A percentile compares a stretch with the other conserved stretches of the same genome.
Conservation (phyloP, 2,113 vertebrate genomes). For the Geothlypis trichas region DNA sequence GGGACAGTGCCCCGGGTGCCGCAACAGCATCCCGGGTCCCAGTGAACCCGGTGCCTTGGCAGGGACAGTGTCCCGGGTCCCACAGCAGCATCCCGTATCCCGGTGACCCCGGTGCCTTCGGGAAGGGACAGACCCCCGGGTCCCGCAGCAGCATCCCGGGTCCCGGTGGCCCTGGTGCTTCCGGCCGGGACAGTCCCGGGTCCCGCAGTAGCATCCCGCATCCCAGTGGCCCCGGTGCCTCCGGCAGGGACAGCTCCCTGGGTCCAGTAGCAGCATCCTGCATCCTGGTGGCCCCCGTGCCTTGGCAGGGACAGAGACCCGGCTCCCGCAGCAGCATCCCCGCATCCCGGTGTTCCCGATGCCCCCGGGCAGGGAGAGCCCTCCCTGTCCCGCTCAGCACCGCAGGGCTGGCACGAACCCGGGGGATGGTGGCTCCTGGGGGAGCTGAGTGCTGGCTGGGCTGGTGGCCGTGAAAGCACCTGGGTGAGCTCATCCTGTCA, state of each 20-base stretch:
- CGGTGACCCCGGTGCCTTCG: too few relatives aligned
- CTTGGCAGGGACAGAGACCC: neutral
- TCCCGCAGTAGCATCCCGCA: too few relatives aligned
- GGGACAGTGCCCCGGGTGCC: rapidly evolving
- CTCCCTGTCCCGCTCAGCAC: rapidly evolving
- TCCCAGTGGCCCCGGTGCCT: too few relatives aligned
- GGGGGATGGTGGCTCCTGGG: neutral
- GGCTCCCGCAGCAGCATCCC: neutral
- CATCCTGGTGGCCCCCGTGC: too few relatives aligned
- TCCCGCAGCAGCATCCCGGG: too few relatives aligned
- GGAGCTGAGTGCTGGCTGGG: neutral
- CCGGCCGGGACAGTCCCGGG: too few relatives aligned
- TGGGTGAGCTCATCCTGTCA: neutral
- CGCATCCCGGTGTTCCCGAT: neutral
- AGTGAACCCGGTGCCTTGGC: rapidly evolving
- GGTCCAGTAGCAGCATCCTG: too few relatives aligned
- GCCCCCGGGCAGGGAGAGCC: rapidly evolving
- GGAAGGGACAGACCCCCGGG: too few relatives aligned
- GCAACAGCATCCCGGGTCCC: too few relatives aligned
- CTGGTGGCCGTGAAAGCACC: rapidly evolving
- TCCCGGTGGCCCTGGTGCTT: too few relatives aligned
- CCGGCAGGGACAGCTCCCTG: too few relatives aligned
- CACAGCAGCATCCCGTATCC: too few relatives aligned
- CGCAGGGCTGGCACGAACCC: rapidly evolving
- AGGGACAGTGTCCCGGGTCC: rapidly evolving